Evolutionary conservation across 2,113 vertebrate genomes (phyloP).

Genomic region (Cynopterus brachyotis): DNA sequence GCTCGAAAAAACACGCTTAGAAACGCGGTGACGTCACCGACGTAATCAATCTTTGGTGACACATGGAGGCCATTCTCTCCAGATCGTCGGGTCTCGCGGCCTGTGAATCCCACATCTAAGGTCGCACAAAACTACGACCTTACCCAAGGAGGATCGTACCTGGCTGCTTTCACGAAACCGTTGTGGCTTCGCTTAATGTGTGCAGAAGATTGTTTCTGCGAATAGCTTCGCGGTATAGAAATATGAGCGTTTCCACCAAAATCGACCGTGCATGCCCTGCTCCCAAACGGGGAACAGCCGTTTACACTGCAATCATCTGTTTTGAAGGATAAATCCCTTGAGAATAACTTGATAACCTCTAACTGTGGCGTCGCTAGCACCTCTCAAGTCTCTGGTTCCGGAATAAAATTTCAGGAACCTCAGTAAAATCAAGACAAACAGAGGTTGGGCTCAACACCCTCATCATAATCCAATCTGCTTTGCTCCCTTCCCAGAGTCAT

Average conservation of each 20-base stretch:
- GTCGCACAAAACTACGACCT: neutral
- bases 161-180: neutral
- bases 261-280: accelerated
- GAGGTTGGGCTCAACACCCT: accelerated
- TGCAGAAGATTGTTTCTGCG: accelerated
- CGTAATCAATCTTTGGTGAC: neutral
- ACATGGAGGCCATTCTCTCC: neutral
- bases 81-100: no score
- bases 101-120: accelerated
- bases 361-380: no score
- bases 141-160: neutral
- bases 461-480: neutral
- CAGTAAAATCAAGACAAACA: neutral
- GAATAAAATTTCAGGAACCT: neutral
- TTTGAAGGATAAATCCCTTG: neutral
- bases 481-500: neutral
- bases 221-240: neutral
- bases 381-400: neutral
- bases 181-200: neutral
- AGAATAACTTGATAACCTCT: neutral
- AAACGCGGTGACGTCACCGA: accelerated
- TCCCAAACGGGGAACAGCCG: accelerated
- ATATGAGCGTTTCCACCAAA: no score
- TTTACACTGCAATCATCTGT: neutral
- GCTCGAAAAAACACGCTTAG: accelerated